Evolutionary conservation across 2,888 invertebrate genomes (phyloP).

Genomic region (Molorchus minor): DNA sequence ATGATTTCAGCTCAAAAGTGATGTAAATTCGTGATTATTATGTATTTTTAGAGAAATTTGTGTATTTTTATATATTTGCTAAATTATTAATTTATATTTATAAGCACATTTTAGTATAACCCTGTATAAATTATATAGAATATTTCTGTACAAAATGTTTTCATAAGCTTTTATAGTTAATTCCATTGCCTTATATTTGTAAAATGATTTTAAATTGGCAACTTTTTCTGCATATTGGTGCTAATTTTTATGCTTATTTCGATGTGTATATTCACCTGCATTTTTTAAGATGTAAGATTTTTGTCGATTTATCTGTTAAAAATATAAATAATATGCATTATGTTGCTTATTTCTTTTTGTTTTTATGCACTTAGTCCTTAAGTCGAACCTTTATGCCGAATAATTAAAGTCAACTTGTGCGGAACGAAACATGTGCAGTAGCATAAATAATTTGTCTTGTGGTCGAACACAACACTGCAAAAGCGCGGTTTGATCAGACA

Average conservation of each 20-base stretch:
- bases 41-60: conserved; percentile 41
- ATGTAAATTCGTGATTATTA: conserved; percentile 44
- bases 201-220: conserved; percentile 27
- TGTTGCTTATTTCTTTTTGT: not conserved
- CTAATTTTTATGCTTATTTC: conserved; percentile 39
- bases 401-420: too few species aligned
- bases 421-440: too few species aligned
- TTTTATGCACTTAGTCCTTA: too few species aligned
- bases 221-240: conserved; percentile 32
- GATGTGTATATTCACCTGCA: conserved; percentile 32
- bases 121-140: conserved; percentile 27
- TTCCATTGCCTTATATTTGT: conserved; percentile 15
- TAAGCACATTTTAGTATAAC: conserved; percentile 19
- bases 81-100: conserved; percentile 46
- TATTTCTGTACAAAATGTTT: conserved; percentile 31
- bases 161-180: conserved; percentile 13
- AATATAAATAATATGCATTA: conserved; percentile 16
- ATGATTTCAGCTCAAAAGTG: conserved; percentile 37
- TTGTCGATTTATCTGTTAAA: conserved; percentile 39
- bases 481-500: too few species aligned
- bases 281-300: conserved; percentile 36
- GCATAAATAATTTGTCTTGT: too few species aligned
- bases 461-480: too few species aligned
- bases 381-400: too few species aligned
- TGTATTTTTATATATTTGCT: conserved; percentile 49